Base-by-base conservation (phyloP, 2,797 vertebrate species). In the Dermochelys coriacea region DNA sequence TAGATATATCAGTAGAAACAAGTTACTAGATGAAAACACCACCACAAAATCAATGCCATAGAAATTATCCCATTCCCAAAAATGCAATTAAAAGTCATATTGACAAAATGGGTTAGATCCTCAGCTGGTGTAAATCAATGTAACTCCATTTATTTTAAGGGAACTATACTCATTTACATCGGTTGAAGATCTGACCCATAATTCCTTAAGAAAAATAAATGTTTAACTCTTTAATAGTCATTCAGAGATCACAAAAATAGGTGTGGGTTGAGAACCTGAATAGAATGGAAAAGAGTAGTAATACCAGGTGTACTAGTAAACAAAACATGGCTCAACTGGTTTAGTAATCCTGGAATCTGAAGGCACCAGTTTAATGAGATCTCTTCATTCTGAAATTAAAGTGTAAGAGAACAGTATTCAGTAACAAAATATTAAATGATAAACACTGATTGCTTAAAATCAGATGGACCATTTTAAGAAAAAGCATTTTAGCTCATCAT, bases 341-440 rank as follows among this genome's bases (percentile, higher is more conserved):
- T 97, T 96, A 91, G 88, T 94, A 97, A 96, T 97, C 96, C 96
- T 96, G 92, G 96, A 97, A 97, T 98, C 84, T 95, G 97, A 97
- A 96, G 94, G 97, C 97, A 97, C 87, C 85, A 64, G 75, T 98
- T 98, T 98, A 98, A 98, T 98, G 98, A 98, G 98, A 98, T 98
- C 97, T 98, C 97, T 98, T 98, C 97, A 96, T 98, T 97, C 98
- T 98, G 98, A 98, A 98, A 98, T 98, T 98, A 98, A 98, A 98
- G 97, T 98, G 98, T 97, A 98, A 98, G 97, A 96, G 98, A 98
- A 97, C 93, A 95, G 97, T 98, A 98, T 98, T 98, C 98, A 98
- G 98, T 98, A 98, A 98, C 98, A 98, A 98, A 98, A 98, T 98
- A 98, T 98, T 98, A 98, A 98, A 98, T 98, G 98, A 98, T 98